Conservation (phyloP, 2,113 vertebrate species). For the Ctenomys sociabilis region DNA sequence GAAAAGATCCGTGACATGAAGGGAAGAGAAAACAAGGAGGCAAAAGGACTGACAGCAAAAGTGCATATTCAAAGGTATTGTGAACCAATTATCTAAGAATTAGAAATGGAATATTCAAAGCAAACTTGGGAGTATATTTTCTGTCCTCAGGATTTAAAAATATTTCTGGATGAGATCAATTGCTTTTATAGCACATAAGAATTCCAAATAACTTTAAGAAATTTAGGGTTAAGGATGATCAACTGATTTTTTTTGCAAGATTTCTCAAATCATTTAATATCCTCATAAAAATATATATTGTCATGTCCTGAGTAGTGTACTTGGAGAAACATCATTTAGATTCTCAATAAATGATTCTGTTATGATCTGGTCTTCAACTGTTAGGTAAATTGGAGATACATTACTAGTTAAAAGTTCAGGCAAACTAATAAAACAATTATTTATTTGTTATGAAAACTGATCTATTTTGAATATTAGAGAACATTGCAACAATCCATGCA, state of each 20-base stretch:
- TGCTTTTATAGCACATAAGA: neutral
- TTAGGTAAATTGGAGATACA: neutral
- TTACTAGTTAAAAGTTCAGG: constrained; percentile 42
- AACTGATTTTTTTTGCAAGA: constrained; percentile 5
- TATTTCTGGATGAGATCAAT: neutral
- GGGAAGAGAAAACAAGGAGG: neutral
- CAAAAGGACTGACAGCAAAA: neutral
- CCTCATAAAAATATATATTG: neutral
- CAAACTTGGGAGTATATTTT: neutral
- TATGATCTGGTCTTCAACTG: neutral
- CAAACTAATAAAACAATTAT: neutral
- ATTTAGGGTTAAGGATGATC: constrained; percentile 21
- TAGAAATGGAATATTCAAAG: neutral
- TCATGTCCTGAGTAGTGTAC: neutral
- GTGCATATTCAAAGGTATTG: neutral
- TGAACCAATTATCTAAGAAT: constrained; percentile 10
- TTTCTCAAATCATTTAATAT: constrained; percentile 27
- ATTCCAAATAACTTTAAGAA: constrained; percentile 40
- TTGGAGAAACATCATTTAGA: neutral
- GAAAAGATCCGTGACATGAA: neutral
- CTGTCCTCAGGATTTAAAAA: neutral
- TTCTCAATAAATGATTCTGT: neutral
- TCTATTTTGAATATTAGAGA: constrained; percentile 15
- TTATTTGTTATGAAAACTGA: neutral
- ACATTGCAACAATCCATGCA: neutral